Evolutionary conservation across 2,797 vertebrate genomes (phyloP), one percentile per base, ranked within the genome.

Genomic region (Pteronotus mesoamericanus): DNA sequence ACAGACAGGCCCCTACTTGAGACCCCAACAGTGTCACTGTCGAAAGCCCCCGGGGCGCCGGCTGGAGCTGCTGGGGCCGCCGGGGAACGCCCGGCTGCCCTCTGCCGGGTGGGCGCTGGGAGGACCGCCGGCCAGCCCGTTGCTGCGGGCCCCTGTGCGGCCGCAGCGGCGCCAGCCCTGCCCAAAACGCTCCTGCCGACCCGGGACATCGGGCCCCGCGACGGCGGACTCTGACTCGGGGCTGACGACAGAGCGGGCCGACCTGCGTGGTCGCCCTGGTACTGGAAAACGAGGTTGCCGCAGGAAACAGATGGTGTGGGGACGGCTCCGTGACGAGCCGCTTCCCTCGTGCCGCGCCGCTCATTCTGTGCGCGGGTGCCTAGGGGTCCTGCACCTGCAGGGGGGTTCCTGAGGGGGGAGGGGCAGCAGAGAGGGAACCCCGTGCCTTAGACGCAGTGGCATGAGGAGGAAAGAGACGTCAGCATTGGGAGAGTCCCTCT

Each of bases 281-380:
- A 79, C 42, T 46, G 92, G 75, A 98, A 98, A 97, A 97, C 96
- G 79, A 96, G 83, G 96, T 97, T 97, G 97, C 88, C 85, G 80
- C 59, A 61, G 94, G 96, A 98, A 97, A 94, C 83, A 59, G 92
- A 86, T 74, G 71, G 32, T 53, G 8, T 79, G 32, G 79, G 55
- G 42, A 92, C 2, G 42, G 34, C 66, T 93, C 18, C 90, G 97
- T 90, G 96, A 92, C 34, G 68, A 98, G 92, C 37, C 29, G 5
- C 86, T 80, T 96, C 92, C 80, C 77, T 57, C 78, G 51, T 89
- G 32, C 89, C 16, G 12, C 24, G 89, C 11, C 44, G 71, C 86
- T 96, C 86, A 89, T 82, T 86, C 92, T 66, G 82, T 39, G 64
- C 55, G 77, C 68, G 14, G n/a, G n/a, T n/a, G n/a, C n/a, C n/a